Evolutionary conservation across 2,797 vertebrate species (phyloP).

Genomic region (Cynodonichthys magdalenae): DNA sequence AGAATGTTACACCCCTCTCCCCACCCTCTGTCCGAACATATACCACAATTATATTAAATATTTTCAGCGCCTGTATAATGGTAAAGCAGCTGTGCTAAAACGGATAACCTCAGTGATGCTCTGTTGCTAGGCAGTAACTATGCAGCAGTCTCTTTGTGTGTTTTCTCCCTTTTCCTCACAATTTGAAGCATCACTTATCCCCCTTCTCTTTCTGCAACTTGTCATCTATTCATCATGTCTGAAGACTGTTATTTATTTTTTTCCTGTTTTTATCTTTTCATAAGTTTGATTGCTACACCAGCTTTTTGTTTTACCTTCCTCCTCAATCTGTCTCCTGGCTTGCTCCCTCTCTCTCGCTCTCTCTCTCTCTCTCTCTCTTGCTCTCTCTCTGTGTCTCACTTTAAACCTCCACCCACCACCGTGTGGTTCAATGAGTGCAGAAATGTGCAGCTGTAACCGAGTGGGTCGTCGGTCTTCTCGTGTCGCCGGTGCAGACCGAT

Average conservation of each 20-base stretch:
- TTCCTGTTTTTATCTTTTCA: slow-evolving; percentile 2
- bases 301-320: slow-evolving; percentile 16
- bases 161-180: slow-evolving; percentile 36
- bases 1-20: neutral
- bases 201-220: slow-evolving; percentile 4
- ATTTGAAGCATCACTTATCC: slow-evolving; percentile 29
- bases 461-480: slow-evolving; percentile 30
- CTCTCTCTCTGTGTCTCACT: slow-evolving; percentile 6
- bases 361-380: too few species aligned
- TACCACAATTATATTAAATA: slow-evolving; percentile 25
- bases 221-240: neutral
- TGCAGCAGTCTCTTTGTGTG: slow-evolving; percentile 68
- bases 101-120: slow-evolving; percentile 56
- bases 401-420: slow-evolving; percentile 33
- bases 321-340: slow-evolving; percentile 15
- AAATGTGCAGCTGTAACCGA: slow-evolving; percentile 62
- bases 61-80: slow-evolving; percentile 10
- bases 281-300: slow-evolving; percentile 3
- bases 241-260: neutral
- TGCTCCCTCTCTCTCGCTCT: slow-evolving; percentile 10
- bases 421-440: slow-evolving; percentile 65
- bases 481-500: slow-evolving; percentile 24
- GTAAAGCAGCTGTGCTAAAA: slow-evolving; percentile 47
- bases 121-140: slow-evolving; percentile 84
- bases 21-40: slow-evolving; percentile 4